A percentile compares a stretch with the other conserved stretches of the same genome.
These are phyloP conservation scores for Taeniopygia guttata DNA, from an alignment of 2,797 vertebrate species.

Conservation along the genomic window DNA sequence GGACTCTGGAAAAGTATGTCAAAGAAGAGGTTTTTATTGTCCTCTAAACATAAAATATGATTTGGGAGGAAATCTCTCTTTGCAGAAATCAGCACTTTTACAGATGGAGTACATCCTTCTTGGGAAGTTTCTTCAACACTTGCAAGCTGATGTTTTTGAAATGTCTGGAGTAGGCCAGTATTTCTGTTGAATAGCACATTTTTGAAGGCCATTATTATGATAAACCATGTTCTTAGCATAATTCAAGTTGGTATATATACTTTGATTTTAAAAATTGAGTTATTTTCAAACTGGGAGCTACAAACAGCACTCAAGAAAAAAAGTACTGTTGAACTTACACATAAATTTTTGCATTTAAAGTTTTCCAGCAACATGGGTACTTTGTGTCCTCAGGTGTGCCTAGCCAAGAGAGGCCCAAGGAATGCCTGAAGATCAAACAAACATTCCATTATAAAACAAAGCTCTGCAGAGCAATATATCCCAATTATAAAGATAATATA, in stretches of 20 bases:
- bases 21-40: not conserved
- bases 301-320: not conserved
- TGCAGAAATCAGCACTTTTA: constrained; percentile 45
- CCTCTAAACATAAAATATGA: not conserved
- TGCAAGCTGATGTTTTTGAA: constrained; percentile 43
- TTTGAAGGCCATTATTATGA: constrained; percentile 44
- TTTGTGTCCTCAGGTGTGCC: not conserved
- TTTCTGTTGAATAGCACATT: constrained; percentile 49
- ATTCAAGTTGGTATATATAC: constrained; percentile 19
- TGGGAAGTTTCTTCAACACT: constrained; percentile 38
- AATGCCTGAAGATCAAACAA: not conserved
- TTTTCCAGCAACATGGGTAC: not conserved
- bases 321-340: not conserved
- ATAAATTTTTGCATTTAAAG: not conserved
- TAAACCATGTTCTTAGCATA: constrained; percentile 38
- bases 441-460: not conserved
- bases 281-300: not conserved
- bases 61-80: not conserved
- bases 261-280: not conserved
- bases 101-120: constrained; percentile 34
- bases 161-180: constrained; percentile 1
- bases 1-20: not conserved
- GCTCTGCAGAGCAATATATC: not conserved
- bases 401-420: not conserved
- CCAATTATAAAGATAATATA: not conserved